Evolutionary conservation across 2,113 vertebrate genomes (phyloP).

Genomic region (Hemibagrus wyckioides): DNA sequence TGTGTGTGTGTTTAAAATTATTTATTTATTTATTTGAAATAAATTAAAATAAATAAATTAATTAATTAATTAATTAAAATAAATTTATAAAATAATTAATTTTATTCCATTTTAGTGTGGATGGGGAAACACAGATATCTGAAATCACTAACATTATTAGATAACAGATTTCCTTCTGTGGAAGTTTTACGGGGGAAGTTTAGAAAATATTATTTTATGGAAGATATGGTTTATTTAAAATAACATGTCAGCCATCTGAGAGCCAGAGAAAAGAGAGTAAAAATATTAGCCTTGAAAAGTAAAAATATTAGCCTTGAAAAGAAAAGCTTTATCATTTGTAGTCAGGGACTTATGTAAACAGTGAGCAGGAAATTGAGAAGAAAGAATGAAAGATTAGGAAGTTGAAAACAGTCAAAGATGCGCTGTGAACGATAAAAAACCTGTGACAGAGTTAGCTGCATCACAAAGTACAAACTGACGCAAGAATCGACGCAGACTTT

Average conservation of each 20-base stretch:
- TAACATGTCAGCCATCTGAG: background rate
- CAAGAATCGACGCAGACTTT: background rate
- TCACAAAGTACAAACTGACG: background rate
- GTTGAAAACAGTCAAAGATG: background rate
- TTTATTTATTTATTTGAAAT: no score
- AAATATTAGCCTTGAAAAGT: background rate
- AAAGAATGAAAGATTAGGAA: slow-evolving; percentile 10
- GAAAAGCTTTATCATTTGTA: background rate
- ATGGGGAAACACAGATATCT: no score
- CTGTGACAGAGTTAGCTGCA: background rate
- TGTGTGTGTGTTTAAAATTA: no score
- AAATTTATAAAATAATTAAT: no score
- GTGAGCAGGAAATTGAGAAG: background rate
- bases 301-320: background rate
- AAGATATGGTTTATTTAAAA: background rate
- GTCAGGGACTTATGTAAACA: background rate
- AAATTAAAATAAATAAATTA: no score
- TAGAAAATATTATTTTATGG: background rate
- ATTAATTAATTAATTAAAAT: no score
- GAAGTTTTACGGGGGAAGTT: no score
- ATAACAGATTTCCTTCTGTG: background rate
- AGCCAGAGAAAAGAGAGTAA: background rate
- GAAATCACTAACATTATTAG: no score
- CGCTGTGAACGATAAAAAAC: background rate
- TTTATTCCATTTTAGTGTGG: no score